Base-by-base conservation (phyloP, 2,888 invertebrate genomes). In the Chorisops tibialis region DNA sequence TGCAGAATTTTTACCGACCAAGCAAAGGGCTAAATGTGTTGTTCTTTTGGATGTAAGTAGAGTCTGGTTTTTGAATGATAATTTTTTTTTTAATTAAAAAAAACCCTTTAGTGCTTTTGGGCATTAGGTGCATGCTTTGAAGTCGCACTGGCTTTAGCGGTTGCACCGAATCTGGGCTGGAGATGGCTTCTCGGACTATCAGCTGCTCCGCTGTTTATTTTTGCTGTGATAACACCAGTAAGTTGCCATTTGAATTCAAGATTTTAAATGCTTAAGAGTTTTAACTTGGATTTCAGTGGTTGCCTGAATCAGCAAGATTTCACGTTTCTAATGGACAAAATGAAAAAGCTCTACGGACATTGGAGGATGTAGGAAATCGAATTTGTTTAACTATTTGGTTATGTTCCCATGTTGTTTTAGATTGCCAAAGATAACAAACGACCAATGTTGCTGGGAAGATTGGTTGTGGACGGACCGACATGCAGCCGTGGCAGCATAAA, bases 91-190 rank as follows among this genome's bases (percentile, higher is more conserved):
- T n/a, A 7, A 4, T 21, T 74, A n/a, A n/a, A n/a, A n/a, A n/a
- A n/a, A n/a, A n/a, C n/a, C n/a, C n/a, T 78, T 22, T 76, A 92
- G 91, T 92, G 93, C 80, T 96, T 96, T 80, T 96, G 96, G 96
- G 95, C 96, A 1, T 82, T 96, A 45, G 96, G 96, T 37, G 93
- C 96, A 9, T 95, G 94, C 75, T 86, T 96, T 73, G 96, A 96
- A 80, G 94, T 95, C 51, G 85, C 93, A 18, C 79, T 96, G 65
- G 96, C 96, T 12, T 81, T 96, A 68, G 84, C 91, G 37, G 87
- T 96, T 61, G 96, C 96, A 91, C 94, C 95, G 1, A 88, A 88
- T 1, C 81, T 93, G 68, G 96, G 96, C 45, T 94, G 96, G 85
- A 85, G 93, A 71, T 94, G 93, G 89, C 82, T 96, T 35, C 82